Evolutionary conservation across 2,888 invertebrate genomes (phyloP).

Genomic region (Parnassius apollo): DNA sequence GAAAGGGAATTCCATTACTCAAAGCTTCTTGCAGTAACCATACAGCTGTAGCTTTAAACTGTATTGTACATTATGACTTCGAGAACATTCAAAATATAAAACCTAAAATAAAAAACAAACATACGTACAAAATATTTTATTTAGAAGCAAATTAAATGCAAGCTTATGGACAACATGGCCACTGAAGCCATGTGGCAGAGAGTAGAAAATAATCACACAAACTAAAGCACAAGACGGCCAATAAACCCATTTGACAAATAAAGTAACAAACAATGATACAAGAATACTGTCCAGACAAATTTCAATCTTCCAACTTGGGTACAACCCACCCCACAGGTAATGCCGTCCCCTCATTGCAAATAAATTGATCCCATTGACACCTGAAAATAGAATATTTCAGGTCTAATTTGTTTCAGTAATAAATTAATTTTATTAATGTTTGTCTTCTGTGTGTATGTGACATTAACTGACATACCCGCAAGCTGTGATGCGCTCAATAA

Average conservation of each 20-base stretch:
- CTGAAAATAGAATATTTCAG: conserved; percentile 48
- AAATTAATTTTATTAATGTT: neutral
- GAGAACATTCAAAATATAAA: no score
- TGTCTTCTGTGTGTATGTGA: no score
- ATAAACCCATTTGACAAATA: neutral
- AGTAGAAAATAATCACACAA: conserved; percentile 5
- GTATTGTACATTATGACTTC: neutral
- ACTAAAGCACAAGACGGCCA: conserved; percentile 20
- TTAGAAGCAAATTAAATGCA: conserved; percentile 31
- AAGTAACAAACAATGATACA: conserved; percentile 6
- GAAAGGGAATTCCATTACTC: no score
- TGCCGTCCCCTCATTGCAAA: conserved; percentile 75
- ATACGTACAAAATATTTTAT: conserved; percentile 28
- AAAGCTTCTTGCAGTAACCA: no score
- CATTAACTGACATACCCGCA: no score
- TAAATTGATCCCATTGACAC: conserved; percentile 69
- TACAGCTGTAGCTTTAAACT: no score
- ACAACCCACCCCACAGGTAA: conserved; percentile 88
- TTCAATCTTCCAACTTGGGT: conserved; percentile 46
- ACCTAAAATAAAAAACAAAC: no score
- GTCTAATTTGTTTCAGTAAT: neutral
- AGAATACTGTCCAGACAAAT: conserved; percentile 1
- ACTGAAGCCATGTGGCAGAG: neutral
- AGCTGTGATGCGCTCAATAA: no score
- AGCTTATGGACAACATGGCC: conserved; percentile 19